Evolutionary conservation across 2,113 vertebrate species (phyloP).

Genomic region (Etheostoma cragini): DNA sequence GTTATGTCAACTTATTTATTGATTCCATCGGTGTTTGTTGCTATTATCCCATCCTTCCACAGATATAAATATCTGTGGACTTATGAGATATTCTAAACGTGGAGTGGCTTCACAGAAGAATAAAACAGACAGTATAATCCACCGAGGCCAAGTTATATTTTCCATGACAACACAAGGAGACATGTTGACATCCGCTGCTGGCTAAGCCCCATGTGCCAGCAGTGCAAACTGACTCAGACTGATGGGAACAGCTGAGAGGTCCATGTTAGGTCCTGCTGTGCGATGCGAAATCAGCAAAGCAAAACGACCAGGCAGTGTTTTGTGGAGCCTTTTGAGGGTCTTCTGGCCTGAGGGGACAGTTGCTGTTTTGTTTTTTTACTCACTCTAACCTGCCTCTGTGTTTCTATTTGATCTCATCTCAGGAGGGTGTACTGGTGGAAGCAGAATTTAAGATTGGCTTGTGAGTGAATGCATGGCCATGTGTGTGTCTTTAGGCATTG

Average conservation of each 20-base stretch:
- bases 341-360: constrained; percentile 38
- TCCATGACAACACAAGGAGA: constrained; percentile 28
- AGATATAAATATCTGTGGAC: not conserved
- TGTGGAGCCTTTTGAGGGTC: constrained; percentile 42
- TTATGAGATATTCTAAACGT: not conserved
- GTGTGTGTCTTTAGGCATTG: constrained; percentile 20
- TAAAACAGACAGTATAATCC: constrained; percentile 26
- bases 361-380: constrained; percentile 28
- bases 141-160: not conserved
- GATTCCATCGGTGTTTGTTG: constrained; percentile 33
- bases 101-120: not conserved
- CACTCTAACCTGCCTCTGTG: constrained; percentile 18
- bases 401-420: constrained; percentile 31
- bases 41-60: constrained; percentile 16
- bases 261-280: constrained; percentile 45
- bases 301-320: constrained; percentile 26
- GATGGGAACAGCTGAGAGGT: constrained; percentile 65
- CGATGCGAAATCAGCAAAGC: constrained; percentile 32
- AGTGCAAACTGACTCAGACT: constrained; percentile 47
- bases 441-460: constrained; percentile 14
- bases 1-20: not conserved
- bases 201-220: constrained; percentile 17
- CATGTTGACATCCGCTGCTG: constrained; percentile 28
- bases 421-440: constrained; percentile 38
- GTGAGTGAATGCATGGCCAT: not conserved